Conservation (phyloP, 2,888 invertebrate genomes). For the Phoenoteleia sp. region DNA sequence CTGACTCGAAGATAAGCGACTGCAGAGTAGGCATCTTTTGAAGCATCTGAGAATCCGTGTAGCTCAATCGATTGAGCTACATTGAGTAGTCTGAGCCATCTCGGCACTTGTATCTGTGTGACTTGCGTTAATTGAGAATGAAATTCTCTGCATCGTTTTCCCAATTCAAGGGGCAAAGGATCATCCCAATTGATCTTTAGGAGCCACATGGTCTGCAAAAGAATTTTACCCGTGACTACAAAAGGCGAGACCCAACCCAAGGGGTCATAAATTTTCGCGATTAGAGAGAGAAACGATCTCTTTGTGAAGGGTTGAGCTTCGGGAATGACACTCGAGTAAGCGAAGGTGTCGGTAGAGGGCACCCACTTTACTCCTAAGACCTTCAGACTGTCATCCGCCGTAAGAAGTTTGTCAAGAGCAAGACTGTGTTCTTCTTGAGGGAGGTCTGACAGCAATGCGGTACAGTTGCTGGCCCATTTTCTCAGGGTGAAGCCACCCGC, state of each 20-base stretch:
- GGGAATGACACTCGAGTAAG: no score
- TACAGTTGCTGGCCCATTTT: not conserved
- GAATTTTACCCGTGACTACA: not conserved
- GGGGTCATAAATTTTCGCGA: not conserved
- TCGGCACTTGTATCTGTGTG: no score
- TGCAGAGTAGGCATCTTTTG: no score
- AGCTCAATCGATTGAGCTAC: not conserved
- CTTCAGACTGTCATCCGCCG: not conserved
- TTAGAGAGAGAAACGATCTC: not conserved
- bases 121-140: no score
- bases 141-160: not conserved
- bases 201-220: not conserved
- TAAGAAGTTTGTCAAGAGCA: not conserved
- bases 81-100: no score
- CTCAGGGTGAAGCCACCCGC: conserved; percentile 11
- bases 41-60: not conserved
- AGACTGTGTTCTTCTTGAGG: not conserved
- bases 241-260: not conserved
- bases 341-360: no score
- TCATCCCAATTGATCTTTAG: not conserved
- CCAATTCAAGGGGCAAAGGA: not conserved
- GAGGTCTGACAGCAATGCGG: not conserved
- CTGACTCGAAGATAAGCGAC: no score
- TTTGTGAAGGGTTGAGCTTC: not conserved
- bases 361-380: not conserved